Conservation (phyloP, 2,888 invertebrate genomes). For the Malachius bipustulatus region DNA sequence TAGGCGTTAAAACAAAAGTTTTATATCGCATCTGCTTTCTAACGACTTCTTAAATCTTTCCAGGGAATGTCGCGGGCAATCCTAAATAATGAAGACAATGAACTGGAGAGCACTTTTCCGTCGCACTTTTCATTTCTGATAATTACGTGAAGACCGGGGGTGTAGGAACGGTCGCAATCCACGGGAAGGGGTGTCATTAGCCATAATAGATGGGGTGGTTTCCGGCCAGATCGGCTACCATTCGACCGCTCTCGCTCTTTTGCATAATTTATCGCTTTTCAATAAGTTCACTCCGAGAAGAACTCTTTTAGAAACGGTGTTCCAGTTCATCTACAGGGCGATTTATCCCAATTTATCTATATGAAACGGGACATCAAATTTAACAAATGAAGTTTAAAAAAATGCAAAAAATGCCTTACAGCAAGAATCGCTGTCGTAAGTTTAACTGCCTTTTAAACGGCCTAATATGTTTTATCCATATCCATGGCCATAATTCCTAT, state of each 20-base stretch:
- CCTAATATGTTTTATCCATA: too few relatives aligned
- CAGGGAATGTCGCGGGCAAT: constrained; percentile 28
- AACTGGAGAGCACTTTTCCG: constrained; percentile 30
- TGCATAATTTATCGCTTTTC: constrained; percentile 38
- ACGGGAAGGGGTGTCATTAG: constrained; percentile 37
- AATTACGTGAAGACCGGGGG: constrained; percentile 32
- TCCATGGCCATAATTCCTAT: too few relatives aligned
- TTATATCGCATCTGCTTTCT: constrained; percentile 29
- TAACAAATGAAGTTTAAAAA: too few relatives aligned
- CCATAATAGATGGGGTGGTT: constrained; percentile 35
- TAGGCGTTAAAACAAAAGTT: constrained; percentile 33
- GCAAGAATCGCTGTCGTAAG: too few relatives aligned
- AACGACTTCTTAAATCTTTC: constrained; percentile 34
- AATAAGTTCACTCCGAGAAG: constrained; percentile 29
- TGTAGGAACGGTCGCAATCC: too few relatives aligned
- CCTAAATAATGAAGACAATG: constrained; percentile 29
- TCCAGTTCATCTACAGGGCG: too few relatives aligned
- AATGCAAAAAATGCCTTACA: too few relatives aligned
- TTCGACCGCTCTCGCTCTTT: constrained; percentile 28
- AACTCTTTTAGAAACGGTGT: too few relatives aligned
- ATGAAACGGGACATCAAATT: too few relatives aligned
- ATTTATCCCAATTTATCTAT: too few relatives aligned
- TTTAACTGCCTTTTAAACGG: too few relatives aligned
- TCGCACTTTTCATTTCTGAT: constrained; percentile 35
- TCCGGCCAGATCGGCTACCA: constrained; percentile 28